These are phyloP conservation scores for Acleris emargana DNA, from an alignment of 2,888 invertebrate genomes.

Conservation along the genomic window DNA sequence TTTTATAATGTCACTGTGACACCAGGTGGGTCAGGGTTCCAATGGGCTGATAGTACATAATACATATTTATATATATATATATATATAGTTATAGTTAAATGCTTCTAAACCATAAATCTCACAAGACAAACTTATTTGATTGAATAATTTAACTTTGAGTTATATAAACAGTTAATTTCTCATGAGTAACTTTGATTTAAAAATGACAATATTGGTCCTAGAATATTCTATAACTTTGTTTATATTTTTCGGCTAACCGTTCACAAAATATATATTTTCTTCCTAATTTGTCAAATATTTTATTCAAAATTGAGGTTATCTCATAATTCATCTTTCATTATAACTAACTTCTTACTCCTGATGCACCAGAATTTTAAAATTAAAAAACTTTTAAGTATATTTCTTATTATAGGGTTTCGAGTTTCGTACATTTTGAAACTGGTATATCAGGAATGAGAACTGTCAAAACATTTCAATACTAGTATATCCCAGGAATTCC, in stretches of 20 bases:
- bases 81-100: constrained; percentile 77
- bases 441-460: too few relatives aligned
- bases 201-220: constrained; percentile 78
- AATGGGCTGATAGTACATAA: too few relatives aligned
- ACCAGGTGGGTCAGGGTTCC: too few relatives aligned
- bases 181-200: constrained; percentile 75
- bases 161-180: constrained; percentile 65
- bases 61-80: constrained; percentile 63
- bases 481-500: too few relatives aligned
- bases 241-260: constrained; percentile 17
- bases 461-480: too few relatives aligned
- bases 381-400: too few relatives aligned
- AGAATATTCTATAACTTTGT: constrained; percentile 53
- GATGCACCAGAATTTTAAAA: too few relatives aligned
- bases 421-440: too few relatives aligned
- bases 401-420: too few relatives aligned
- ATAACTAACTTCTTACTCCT: constrained; percentile 12
- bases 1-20: too few relatives aligned
- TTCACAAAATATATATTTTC: constrained; percentile 33
- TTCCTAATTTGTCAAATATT: constrained; percentile 42
- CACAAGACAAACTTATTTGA: constrained; percentile 69
- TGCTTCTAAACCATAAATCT: constrained; percentile 80
- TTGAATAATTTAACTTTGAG: constrained; percentile 55
- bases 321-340: constrained; percentile 39
- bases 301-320: constrained; percentile 49